phyloP scores from a whole-genome alignment of 2,888 invertebrate species.

The Anorthoa munda region DNA sequence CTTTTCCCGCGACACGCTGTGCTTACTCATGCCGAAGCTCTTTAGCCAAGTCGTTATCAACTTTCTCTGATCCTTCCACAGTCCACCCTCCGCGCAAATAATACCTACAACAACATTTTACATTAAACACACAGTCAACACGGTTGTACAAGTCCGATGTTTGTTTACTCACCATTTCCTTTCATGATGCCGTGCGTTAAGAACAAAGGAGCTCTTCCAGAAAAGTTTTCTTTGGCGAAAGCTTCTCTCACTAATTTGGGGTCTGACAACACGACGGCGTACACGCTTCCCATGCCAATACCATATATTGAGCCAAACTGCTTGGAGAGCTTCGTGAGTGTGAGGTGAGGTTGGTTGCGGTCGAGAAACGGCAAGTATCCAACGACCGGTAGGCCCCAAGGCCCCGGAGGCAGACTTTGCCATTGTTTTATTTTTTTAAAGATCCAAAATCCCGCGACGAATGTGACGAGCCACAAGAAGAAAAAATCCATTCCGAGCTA shows the following conservation, averaged over 20 bases:
- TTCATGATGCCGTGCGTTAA: slow-evolving; percentile 97
- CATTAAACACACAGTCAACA: slow-evolving; percentile 1
- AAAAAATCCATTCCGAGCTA: slow-evolving; percentile 77
- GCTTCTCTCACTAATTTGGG: slow-evolving; percentile 93
- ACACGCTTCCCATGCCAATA: slow-evolving; percentile 94
- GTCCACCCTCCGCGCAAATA: slow-evolving; percentile 95
- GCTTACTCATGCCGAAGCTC: slow-evolving; percentile 93
- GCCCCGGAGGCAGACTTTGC: slow-evolving; percentile 94
- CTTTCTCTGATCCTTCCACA: slow-evolving; percentile 96
- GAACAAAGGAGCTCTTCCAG: slow-evolving; percentile 95
- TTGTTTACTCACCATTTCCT: slow-evolving; percentile 93
- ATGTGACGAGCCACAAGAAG: slow-evolving; percentile 75
- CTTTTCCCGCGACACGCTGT: slow-evolving; percentile 90
- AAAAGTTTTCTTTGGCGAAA: slow-evolving; percentile 93
- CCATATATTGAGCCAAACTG: slow-evolving; percentile 94
- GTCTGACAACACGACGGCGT: slow-evolving; percentile 95
- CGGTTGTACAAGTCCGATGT: neutral
- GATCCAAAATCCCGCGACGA: slow-evolving; percentile 81
- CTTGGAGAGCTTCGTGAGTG: slow-evolving; percentile 92
- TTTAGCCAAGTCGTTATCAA: slow-evolving; percentile 94
- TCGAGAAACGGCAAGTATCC: slow-evolving; percentile 95
- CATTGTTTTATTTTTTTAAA: slow-evolving; percentile 82
- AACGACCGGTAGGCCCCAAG: slow-evolving; percentile 94
- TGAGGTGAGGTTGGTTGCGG: slow-evolving; percentile 93
- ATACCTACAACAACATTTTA: slow-evolving; percentile 91